Evolutionary conservation across 1,140 invertebrate genomes (phyloP).

Genomic region (Nasonia giraulti): DNA sequence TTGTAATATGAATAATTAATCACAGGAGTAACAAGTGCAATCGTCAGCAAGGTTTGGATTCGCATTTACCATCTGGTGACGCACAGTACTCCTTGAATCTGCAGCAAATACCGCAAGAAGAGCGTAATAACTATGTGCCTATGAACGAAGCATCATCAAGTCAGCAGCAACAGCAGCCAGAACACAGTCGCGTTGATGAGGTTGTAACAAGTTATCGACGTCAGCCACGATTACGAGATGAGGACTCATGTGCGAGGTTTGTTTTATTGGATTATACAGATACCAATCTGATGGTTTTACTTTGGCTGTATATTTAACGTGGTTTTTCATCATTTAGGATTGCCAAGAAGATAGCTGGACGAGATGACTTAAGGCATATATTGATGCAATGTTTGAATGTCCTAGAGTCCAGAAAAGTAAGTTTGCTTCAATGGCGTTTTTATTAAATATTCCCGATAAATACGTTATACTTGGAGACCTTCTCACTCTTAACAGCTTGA

Average conservation of each 20-base stretch:
- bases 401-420: conserved; percentile 22
- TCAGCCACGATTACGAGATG: conserved; percentile 48
- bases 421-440: background rate
- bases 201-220: background rate
- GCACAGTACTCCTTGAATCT: conserved; percentile 64
- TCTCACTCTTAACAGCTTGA: conserved; percentile 12
- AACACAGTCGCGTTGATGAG: conserved; percentile 57
- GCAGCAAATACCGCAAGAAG: conserved; percentile 61
- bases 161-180: conserved; percentile 57
- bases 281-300: background rate
- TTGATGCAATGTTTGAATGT: conserved; percentile 16
- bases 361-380: conserved; percentile 26
- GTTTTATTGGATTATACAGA: background rate
- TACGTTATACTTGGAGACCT: background rate
- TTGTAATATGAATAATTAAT: background rate
- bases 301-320: background rate
- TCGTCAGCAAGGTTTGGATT: conserved; percentile 62
- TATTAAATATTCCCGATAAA: background rate
- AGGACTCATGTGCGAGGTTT: conserved; percentile 56
- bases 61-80: conserved; percentile 59
- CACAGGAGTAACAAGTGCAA: conserved; percentile 67
- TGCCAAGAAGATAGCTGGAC: conserved; percentile 16
- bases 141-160: conserved; percentile 54
- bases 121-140: conserved; percentile 40
- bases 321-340: conserved; percentile 3